phyloP scores from a whole-genome alignment of 2,888 invertebrate genomes.

The Callinectes sapidus region DNA sequence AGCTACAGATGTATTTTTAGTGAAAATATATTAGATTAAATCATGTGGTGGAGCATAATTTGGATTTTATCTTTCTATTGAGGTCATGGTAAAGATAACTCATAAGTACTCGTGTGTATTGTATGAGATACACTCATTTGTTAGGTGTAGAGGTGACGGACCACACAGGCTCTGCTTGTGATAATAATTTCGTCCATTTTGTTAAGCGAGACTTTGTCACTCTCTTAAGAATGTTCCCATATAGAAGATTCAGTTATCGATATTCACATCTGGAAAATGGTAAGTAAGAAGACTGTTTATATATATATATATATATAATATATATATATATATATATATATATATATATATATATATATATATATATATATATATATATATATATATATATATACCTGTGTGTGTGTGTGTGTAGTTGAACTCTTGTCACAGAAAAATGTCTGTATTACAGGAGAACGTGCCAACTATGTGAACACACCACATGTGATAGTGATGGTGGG shows the following conservation, averaged over 20 bases:
- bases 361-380: too few relatives aligned
- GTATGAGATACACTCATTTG: neutral
- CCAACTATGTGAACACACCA: constrained; percentile 77
- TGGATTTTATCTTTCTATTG: neutral
- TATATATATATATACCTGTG: neutral
- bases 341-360: too few relatives aligned
- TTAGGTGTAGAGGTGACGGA: neutral
- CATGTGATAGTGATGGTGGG: constrained; percentile 99
- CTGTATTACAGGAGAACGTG: constrained; percentile 69
- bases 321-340: too few relatives aligned
- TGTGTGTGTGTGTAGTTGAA: neutral
- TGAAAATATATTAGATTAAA: neutral
- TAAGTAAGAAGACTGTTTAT: neutral
- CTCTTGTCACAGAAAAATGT: neutral
- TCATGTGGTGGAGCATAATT: neutral
- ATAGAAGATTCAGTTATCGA: constrained; percentile 50
- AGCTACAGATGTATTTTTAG: neutral
- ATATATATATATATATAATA: too few relatives aligned
- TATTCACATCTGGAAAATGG: neutral
- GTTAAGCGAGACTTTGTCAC: neutral
- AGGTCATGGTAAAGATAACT: neutral
- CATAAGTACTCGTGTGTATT: neutral
- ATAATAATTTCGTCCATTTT: neutral
- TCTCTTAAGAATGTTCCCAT: constrained; percentile 37
- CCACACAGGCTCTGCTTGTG: neutral